Conservation (phyloP, 2,113 vertebrate genomes). For the Sander vitreus region DNA sequence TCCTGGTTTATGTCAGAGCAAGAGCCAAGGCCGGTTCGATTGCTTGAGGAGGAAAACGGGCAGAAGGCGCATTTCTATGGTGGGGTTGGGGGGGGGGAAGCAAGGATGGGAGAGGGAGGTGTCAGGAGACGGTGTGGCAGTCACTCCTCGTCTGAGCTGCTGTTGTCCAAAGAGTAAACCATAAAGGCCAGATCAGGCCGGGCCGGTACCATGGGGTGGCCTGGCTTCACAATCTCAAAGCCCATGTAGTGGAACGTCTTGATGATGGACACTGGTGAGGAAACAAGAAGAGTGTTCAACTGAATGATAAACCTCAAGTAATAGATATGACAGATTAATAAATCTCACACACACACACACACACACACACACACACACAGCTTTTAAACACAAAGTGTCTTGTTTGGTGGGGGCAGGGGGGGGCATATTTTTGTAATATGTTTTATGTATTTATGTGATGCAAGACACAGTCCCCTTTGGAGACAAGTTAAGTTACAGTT, state of each 20-base stretch:
- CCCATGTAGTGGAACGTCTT: constrained; percentile 98
- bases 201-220: constrained; percentile 90
- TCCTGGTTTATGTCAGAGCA: not conserved
- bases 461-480: not conserved
- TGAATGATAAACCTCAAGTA: not conserved
- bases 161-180: constrained; percentile 95
- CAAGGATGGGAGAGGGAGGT: constrained; percentile 15
- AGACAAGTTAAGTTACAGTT: not conserved
- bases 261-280: constrained; percentile 89
- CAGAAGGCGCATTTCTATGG: not conserved
- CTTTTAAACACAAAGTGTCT: too few species aligned
- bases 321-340: too few species aligned
- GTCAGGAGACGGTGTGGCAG: constrained; percentile 16
- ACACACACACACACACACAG: too few species aligned
- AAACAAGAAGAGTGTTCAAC: constrained; percentile 6
- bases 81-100: not conserved
- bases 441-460: not conserved
- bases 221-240: constrained; percentile 96
- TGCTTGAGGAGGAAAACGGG: not conserved
- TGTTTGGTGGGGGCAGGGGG: too few species aligned
- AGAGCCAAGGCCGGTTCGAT: not conserved
- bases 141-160: constrained; percentile 94
- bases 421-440: too few species aligned
- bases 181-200: constrained; percentile 95
- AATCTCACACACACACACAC: too few species aligned